Conservation (phyloP, 2,113 vertebrate genomes). For the Cryptomyrus ogoouensis region DNA sequence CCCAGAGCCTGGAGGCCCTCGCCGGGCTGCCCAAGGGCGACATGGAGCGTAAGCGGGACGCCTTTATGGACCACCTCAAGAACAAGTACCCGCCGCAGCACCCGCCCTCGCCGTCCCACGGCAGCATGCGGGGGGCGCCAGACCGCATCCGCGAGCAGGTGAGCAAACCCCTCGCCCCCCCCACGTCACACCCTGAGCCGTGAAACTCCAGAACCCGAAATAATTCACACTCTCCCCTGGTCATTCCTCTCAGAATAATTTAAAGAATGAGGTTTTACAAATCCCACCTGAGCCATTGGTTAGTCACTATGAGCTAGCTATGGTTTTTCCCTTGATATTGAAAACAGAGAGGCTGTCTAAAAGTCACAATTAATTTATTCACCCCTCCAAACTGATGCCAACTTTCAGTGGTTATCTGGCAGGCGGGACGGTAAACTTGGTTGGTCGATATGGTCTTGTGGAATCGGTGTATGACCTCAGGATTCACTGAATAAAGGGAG, state of each 20-base stretch:
- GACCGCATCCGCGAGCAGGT: constrained; percentile 54
- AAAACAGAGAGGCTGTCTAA: background rate
- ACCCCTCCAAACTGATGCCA: background rate
- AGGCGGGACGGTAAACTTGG: background rate
- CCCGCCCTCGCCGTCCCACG: constrained; percentile 37
- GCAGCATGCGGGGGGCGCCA: constrained; percentile 62
- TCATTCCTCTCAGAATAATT: background rate
- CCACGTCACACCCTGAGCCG: background rate
- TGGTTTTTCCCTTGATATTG: background rate
- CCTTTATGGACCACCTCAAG: constrained; percentile 87
- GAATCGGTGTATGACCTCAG: background rate
- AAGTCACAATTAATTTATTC: background rate
- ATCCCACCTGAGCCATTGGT: background rate
- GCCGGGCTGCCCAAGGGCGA: constrained; percentile 86
- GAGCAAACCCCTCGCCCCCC: background rate
- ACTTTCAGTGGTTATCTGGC: background rate
- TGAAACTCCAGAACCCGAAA: background rate
- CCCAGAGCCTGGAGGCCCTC: constrained; percentile 87
- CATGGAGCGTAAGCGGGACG: constrained; percentile 83
- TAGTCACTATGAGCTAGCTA: background rate
- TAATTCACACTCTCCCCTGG: background rate
- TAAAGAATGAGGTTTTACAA: background rate
- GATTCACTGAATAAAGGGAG: background rate
- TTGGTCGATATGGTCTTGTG: background rate
- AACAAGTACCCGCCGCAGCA: constrained; percentile 79